phyloP scores from a whole-genome alignment of 2,888 invertebrate species.

The Diplazon laetatorius region DNA sequence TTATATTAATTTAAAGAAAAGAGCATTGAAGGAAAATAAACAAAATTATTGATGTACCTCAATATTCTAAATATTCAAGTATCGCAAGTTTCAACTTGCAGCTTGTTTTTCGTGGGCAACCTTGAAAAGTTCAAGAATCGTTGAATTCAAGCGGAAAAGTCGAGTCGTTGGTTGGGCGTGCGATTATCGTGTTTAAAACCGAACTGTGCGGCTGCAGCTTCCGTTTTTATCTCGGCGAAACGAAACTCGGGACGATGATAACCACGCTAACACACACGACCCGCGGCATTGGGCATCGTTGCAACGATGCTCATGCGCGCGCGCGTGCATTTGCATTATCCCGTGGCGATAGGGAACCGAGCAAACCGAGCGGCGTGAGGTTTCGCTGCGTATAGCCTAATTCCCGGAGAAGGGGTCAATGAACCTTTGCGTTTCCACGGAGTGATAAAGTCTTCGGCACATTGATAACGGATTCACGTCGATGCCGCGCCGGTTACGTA shows the following conservation, averaged over 20 bases:
- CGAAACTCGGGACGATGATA: constrained; percentile 41
- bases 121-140: too few relatives aligned
- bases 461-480: constrained; percentile 46
- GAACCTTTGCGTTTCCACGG: constrained; percentile 52
- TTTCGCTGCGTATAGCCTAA: constrained; percentile 49
- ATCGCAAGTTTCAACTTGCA: too few relatives aligned
- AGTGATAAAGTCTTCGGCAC: constrained; percentile 51
- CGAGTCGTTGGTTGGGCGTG: constrained; percentile 26
- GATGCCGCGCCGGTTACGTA: constrained; percentile 30
- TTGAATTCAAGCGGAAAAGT: constrained; percentile 28
- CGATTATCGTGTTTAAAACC: constrained; percentile 40
- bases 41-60: too few relatives aligned
- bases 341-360: constrained; percentile 25
- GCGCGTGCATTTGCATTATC: constrained; percentile 48
- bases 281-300: constrained; percentile 48
- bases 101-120: too few relatives aligned
- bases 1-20: too few relatives aligned
- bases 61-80: too few relatives aligned
- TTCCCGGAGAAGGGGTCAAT: constrained; percentile 54
- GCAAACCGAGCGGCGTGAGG: constrained; percentile 13
- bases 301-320: constrained; percentile 33
- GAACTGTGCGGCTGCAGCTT: constrained; percentile 32
- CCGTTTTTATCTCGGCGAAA: constrained; percentile 53
- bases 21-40: too few relatives aligned
- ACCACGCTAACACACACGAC: constrained; percentile 47